Percentiles rank a stretch among this genome's conserved stretches.
These are phyloP conservation scores for Babylonia areolata DNA, from an alignment of 1,140 invertebrate genomes.

Conservation along the genomic window DNA sequence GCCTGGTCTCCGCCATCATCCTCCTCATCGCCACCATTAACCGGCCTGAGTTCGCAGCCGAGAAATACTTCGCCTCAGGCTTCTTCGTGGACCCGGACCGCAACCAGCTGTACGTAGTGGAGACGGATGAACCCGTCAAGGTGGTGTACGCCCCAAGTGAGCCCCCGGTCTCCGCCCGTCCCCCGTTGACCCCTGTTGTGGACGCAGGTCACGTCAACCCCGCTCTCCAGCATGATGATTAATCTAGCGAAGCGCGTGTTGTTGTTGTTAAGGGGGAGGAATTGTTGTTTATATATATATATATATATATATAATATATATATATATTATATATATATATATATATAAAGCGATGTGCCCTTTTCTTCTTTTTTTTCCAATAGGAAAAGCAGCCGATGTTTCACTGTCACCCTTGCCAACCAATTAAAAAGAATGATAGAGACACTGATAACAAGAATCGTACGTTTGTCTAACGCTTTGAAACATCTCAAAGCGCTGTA, in stretches of 20 bases:
- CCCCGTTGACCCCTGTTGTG: not conserved
- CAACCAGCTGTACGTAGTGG: slow-evolving; percentile 54
- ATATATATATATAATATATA: too few relatives aligned
- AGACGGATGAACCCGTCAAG: slow-evolving; percentile 38
- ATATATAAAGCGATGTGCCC: too few relatives aligned
- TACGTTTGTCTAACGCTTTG: too few relatives aligned
- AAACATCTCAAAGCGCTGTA: too few relatives aligned
- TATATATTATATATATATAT: too few relatives aligned
- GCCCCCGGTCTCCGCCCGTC: not conserved
- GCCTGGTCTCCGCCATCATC: slow-evolving; percentile 62
- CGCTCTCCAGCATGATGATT: slow-evolving; percentile 16
- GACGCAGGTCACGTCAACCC: slow-evolving; percentile 26
- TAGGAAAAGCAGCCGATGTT: too few relatives aligned
- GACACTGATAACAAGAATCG: too few relatives aligned
- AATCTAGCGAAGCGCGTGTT: not conserved
- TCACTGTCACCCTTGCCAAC: too few relatives aligned
- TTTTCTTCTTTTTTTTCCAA: too few relatives aligned
- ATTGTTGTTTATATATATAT: too few relatives aligned
- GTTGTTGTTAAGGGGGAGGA: too few relatives aligned
- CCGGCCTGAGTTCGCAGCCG: slow-evolving; percentile 47
- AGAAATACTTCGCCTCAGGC: slow-evolving; percentile 48
- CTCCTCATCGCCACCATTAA: slow-evolving; percentile 60
- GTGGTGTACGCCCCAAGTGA: slow-evolving; percentile 21
- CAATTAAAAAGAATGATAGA: too few relatives aligned
- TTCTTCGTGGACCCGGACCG: slow-evolving; percentile 59